Evolutionary conservation across 2,888 invertebrate species (phyloP), one percentile per base, ranked within the genome.

Genomic region (Prosapia bicincta): DNA sequence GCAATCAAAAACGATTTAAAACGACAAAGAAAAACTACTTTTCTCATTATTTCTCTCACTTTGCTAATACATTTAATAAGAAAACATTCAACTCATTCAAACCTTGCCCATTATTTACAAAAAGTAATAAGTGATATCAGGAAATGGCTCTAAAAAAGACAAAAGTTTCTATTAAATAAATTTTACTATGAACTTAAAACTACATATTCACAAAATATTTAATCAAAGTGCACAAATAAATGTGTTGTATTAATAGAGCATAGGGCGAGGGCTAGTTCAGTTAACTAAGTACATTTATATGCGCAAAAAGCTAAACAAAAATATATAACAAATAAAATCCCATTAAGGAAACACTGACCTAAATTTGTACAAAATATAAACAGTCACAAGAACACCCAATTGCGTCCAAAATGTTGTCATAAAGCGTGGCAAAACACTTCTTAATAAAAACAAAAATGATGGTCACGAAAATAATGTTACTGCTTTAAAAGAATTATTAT

Each of bases 321-420:
- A 28, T 28, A 38, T 38, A 38, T 72, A 76, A 76, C 72, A 71
- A 72, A 28, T 38, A 76, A 43, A 67, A 72, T 38, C 71, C 71
- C 65, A 65, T 67, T 74, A 26, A 65, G 65, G n/a, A 76, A 71
- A 72, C 70, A 76, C 76, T 76, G 76, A 76, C 76, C 76, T 74
- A 76, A 74, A 38, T 76, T 76, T 76, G 76, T 76, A 76, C 76
- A 76, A 74, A 71, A 54, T 20, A 54, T 54, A 54, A 54, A 43
- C 74, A 43, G 71, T 43, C 73, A 70, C 66, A 71, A 26, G 66
- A 20, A 38, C 73, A 66, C 66, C 67, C 70, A 67, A 75, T 13
- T 70, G 71, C 69, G 76, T 74, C 71, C 74, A 76, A 67, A 71
- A 67, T 71, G 69, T 54, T 20, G 7, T 2, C n/a, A 13, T 20